Conservation (phyloP, 2,113 vertebrate species). For the Struthidea cinerea region DNA sequence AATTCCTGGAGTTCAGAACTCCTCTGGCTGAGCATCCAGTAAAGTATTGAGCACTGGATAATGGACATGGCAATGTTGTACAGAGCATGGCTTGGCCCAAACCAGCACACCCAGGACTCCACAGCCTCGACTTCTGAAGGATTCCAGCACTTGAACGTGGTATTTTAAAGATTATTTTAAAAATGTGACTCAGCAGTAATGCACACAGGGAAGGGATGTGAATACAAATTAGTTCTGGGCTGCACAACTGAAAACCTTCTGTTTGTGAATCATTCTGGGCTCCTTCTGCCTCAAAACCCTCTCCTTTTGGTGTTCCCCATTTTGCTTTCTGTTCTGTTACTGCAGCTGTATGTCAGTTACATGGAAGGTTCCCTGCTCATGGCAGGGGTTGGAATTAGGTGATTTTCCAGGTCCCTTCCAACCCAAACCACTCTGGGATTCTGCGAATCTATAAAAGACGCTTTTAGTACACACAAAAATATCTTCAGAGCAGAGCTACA, state of each 20-base stretch:
- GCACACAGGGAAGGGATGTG: not conserved
- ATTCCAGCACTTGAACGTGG: not conserved
- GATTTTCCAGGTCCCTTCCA: not conserved
- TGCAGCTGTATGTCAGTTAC: accelerated
- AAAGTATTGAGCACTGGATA: not conserved
- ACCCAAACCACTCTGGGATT: not conserved
- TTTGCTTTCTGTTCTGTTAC: not conserved
- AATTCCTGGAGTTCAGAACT: not conserved
- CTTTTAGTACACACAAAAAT: not conserved
- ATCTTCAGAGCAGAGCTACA: not conserved
- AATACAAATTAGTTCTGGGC: not conserved
- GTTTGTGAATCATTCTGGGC: not conserved
- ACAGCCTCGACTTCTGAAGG: not conserved
- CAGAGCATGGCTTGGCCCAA: accelerated
- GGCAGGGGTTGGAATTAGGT: not conserved
- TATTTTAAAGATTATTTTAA: not conserved
- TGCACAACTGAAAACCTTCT: not conserved
- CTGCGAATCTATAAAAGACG: not conserved
- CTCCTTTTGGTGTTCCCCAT: accelerated
- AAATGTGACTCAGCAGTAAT: not conserved
- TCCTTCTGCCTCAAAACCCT: not conserved
- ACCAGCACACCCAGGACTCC: not conserved
- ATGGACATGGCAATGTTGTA: accelerated
- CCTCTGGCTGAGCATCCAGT: not conserved
- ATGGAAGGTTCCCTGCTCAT: not conserved